Percentiles rank a stretch among this genome's conserved stretches.
These are phyloP conservation scores for Bombus picipes DNA, from an alignment of 1,140 invertebrate genomes.

Conservation along the genomic window DNA sequence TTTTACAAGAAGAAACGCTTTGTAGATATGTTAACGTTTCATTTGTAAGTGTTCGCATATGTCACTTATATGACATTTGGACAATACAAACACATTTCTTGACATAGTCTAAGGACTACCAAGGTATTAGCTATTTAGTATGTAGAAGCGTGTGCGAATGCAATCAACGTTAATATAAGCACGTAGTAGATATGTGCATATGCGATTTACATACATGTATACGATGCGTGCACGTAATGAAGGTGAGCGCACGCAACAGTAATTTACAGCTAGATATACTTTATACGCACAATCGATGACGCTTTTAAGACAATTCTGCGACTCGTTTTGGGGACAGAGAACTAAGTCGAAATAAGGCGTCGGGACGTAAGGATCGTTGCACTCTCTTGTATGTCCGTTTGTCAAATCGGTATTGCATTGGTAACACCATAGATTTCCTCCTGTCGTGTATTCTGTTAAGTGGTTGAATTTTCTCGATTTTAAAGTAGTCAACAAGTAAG, in stretches of 20 bases:
- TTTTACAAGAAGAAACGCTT: too few species aligned
- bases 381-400: conserved; percentile 64
- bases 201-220: neutral
- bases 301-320: conserved; percentile 73
- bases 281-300: conserved; percentile 72
- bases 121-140: neutral
- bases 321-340: conserved; percentile 68
- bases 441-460: conserved; percentile 36
- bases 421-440: conserved; percentile 72
- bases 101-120: too few species aligned
- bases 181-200: neutral
- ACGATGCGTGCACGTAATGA: neutral
- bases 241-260: neutral
- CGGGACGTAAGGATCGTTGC: conserved; percentile 75
- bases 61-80: too few species aligned
- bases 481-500: too few species aligned
- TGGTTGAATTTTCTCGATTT: neutral
- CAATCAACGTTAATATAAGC: neutral
- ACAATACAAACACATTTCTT: too few species aligned
- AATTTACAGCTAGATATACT: neutral
- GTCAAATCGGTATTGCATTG: conserved; percentile 72
- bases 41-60: too few species aligned
- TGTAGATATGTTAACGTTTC: too few species aligned
- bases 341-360: conserved; percentile 59
- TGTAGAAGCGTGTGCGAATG: neutral